Base-by-base conservation (phyloP, 2,113 vertebrate species). In the Odocoileus hemionus region DNA sequence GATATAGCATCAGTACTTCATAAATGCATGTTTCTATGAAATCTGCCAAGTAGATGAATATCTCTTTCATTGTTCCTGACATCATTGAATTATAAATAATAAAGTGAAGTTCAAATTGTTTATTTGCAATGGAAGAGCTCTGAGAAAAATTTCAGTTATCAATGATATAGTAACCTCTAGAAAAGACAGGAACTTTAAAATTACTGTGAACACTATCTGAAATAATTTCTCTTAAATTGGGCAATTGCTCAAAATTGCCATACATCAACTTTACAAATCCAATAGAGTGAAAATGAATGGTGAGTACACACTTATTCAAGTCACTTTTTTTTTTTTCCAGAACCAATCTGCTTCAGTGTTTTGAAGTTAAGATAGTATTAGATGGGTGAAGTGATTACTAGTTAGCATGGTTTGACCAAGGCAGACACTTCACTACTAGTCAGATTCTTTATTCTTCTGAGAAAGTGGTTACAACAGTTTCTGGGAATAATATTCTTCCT, bases 31-130 rank as follows among this genome's bases (percentile, higher is more conserved):
- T 98, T 98, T 98, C 83, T 84, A 67, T 98, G 70, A 97, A 93
- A 76, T 91, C 45, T 97, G 61, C 93, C 39, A 98, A 91, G 85
- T 79, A 98, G 91, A 98, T 95, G 36, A 98, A 61, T 97, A 92
- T 91, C 96, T 95, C 58, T 93, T 96, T 98, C 92, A 98, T 98
- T 98, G 92, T 92, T 96, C 80, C 85, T 98, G 96, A 98, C 96
- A 97, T 96, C 89, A 97, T 76, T 95, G 84, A 98, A 97, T 98
- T 98, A 97, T 96, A 98, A 98, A 98, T 98, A 98, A 98, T 95
- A 98, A 97, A 98, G 80, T 84, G 82, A 97, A 98, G 92, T 50
- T 52, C 91, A 96, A 98, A 98, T 97, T 98, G 79, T 98, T 98
- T 97, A 94, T 98, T 98, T 98, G 93, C 89, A 96, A 86, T 89